Conservation (phyloP, 2,888 invertebrate genomes). For the Acleris sparsana region DNA sequence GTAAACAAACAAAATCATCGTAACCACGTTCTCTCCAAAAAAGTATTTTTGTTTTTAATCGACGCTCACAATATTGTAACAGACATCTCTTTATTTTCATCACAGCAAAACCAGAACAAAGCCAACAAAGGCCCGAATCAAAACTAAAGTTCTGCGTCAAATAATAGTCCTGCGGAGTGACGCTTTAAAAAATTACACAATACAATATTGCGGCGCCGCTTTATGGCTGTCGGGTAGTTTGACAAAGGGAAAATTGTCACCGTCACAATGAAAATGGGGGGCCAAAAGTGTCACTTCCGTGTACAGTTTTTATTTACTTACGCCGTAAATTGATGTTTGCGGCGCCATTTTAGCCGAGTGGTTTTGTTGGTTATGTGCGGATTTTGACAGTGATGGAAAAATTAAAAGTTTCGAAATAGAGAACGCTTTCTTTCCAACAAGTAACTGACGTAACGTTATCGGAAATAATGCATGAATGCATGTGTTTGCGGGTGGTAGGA, state of each 20-base stretch:
- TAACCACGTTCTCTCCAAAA: too few species aligned
- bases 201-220: conserved; percentile 37
- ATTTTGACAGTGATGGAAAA: neutral
- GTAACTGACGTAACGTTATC: too few species aligned
- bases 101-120: conserved; percentile 16
- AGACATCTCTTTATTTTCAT: conserved; percentile 1
- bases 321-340: neutral
- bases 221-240: conserved; percentile 30
- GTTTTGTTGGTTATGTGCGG: neutral
- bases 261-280: conserved; percentile 5
- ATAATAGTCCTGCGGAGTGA: conserved; percentile 35
- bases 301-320: neutral
- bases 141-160: conserved; percentile 27
- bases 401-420: too few species aligned
- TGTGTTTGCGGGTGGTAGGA: too few species aligned
- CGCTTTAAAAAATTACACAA: conserved; percentile 39
- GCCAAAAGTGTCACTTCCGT: conserved; percentile 25
- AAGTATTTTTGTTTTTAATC: too few species aligned
- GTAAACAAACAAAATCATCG: too few species aligned
- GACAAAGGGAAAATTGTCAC: conserved; percentile 36
- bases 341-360: neutral
- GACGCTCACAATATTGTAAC: too few species aligned
- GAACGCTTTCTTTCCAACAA: too few species aligned
- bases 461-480: too few species aligned
- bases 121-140: conserved; percentile 31